These are phyloP conservation scores for Mythimna pallens DNA, from an alignment of 2,888 invertebrate species.

Conservation along the genomic window DNA sequence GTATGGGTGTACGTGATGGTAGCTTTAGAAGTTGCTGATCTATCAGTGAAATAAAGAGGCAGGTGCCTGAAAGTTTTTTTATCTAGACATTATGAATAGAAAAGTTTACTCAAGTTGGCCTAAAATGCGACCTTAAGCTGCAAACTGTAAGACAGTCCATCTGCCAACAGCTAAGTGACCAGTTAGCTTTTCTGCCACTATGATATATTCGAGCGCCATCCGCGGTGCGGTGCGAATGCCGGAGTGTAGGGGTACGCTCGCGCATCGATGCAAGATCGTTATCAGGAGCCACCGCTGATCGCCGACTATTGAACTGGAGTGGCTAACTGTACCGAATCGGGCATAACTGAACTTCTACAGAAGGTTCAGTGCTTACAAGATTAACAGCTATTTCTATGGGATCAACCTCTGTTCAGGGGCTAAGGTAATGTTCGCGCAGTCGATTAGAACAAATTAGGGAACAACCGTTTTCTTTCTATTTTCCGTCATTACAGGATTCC, in stretches of 20 bases:
- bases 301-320: conserved; percentile 41
- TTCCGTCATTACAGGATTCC: too few relatives aligned
- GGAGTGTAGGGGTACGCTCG: neutral
- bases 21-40: neutral
- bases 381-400: neutral
- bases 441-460: too few relatives aligned
- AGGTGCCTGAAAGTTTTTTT: too few relatives aligned
- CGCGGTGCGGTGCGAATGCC: neutral
- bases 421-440: too few relatives aligned
- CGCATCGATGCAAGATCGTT: conserved; percentile 6
- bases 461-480: too few relatives aligned
- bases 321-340: conserved; percentile 34
- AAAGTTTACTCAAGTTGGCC: neutral
- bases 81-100: neutral
- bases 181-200: neutral
- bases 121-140: conserved; percentile 8
- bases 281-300: conserved; percentile 30
- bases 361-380: conserved; percentile 10
- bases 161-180: too few relatives aligned
- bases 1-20: neutral
- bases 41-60: neutral
- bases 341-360: neutral
- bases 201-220: conserved; percentile 5
- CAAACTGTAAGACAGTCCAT: neutral
- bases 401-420: too few relatives aligned